Base-by-base conservation (phyloP, 2,888 invertebrate genomes). In the Griposia aprilina region DNA sequence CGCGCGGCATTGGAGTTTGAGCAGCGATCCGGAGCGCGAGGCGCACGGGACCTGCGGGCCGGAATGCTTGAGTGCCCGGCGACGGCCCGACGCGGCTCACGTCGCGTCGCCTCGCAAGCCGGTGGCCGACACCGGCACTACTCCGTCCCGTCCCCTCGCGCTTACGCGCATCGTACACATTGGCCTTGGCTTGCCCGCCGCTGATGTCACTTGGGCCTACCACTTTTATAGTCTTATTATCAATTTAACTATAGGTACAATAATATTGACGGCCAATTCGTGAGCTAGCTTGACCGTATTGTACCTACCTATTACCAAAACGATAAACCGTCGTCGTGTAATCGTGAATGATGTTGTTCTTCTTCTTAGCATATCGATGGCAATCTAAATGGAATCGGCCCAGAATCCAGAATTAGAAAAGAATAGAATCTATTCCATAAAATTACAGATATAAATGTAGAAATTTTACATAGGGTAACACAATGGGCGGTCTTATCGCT, bases 151-250 rank as follows among this genome's bases (percentile, higher is more conserved):
- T 80, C 82, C 59, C 71, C 62, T 63, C 75, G 75, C 80, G 60
- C 60, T 65, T n/a, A 60, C 71, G 30, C 76, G 81, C 76, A 73
- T 66, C 71, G 60, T 85, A 84, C 78, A 78, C 55, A 41, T 62
- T 76, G 82, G 87, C 88, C 88, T 88, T 87, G 87, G 60, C 63
- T 70, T 48, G 69, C 62, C 76, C 66, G 69, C 73, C 81, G 85
- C 84, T 88, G 85, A 88, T 88, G 88, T 88, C 88, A 88, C 78
- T 81, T 78, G 76, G 81, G 67, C 77, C 62, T 48, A 88, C 81
- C 63, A 77, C 71, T 79, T 78, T 81, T 78, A 84, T 82, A 76
- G 75, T 52, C 72, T 77, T 83, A 79, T 70, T 73, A 78, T 63
- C 67, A 76, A 85, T 77, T 84, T 78, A 74, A 75, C 75, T 67